Percentiles rank a stretch among this genome's conserved stretches.
Conservation (phyloP, 2,113 vertebrate species). For the Oxygymnocypris stewartii region DNA sequence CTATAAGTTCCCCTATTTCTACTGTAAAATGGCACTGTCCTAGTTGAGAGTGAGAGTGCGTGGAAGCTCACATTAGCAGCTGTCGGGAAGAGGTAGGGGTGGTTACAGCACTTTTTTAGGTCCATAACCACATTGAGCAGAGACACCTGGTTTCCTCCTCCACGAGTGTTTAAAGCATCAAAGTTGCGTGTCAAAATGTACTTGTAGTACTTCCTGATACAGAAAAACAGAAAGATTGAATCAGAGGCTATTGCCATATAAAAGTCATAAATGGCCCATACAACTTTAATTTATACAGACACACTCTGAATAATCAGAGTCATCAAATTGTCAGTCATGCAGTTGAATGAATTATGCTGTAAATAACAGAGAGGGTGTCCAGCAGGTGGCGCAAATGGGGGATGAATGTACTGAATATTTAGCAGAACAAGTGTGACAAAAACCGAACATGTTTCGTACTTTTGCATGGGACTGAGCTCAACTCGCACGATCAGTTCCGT, state of each 20-base stretch:
- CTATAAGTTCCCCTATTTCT: background rate
- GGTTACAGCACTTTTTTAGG: constrained; percentile 98
- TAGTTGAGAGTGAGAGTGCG: background rate
- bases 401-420: background rate
- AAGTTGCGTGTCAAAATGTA: constrained; percentile 97
- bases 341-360: background rate
- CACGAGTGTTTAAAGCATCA: constrained; percentile 92
- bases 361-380: background rate
- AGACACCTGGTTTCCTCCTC: constrained; percentile 95
- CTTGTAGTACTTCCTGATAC: constrained; percentile 93
- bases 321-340: background rate
- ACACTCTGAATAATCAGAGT: background rate
- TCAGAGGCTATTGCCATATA: background rate
- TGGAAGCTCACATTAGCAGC: constrained; percentile 84
- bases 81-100: constrained; percentile 96
- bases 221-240: constrained; percentile 37
- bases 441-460: constrained; percentile 75
- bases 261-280: background rate
- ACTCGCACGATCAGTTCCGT: constrained; percentile 95
- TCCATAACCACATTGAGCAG: constrained; percentile 98
- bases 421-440: background rate
- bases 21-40: background rate
- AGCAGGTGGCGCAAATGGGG: constrained; percentile 17
- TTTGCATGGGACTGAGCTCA: constrained; percentile 96
- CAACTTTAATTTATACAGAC: background rate